Evolutionary conservation across 2,113 vertebrate species (phyloP).

Genomic region (Danionella cerebrum): DNA sequence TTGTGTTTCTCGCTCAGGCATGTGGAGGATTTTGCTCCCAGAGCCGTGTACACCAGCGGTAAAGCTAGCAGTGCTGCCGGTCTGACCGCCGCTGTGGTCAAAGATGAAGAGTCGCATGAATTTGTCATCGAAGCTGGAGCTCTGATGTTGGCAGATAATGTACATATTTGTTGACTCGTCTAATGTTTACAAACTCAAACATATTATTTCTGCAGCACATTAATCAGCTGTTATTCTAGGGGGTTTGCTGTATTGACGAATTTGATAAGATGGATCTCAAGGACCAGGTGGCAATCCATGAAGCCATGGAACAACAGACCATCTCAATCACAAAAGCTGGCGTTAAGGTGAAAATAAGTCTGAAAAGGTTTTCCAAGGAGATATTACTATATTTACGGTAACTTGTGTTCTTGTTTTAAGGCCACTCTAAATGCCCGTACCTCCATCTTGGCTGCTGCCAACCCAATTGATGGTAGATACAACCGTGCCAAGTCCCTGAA

Average conservation of each 20-base stretch:
- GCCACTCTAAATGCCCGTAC: constrained; percentile 47
- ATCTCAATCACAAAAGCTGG: constrained; percentile 62
- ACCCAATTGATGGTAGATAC: constrained; percentile 48
- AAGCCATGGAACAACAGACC: constrained; percentile 60
- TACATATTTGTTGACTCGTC: too few species aligned
- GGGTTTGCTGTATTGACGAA: constrained; percentile 58
- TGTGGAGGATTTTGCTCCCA: constrained; percentile 52
- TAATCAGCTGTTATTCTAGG: too few species aligned
- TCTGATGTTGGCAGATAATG: constrained; percentile 58
- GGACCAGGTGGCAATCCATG: constrained; percentile 61
- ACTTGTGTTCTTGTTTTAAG: too few species aligned
- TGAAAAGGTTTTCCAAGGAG: too few species aligned
- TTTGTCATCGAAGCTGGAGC: constrained; percentile 58
- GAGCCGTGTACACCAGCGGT: constrained; percentile 53
- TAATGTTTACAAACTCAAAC: neutral
- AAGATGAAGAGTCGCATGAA: constrained; percentile 52
- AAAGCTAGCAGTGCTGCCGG: constrained; percentile 54
- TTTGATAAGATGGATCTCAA: constrained; percentile 62
- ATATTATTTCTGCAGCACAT: neutral
- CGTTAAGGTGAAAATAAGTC: constrained; percentile 44
- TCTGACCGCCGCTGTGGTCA: constrained; percentile 53
- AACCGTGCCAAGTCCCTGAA: constrained; percentile 55
- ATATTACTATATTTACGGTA: too few species aligned
- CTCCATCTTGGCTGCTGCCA: constrained; percentile 46
- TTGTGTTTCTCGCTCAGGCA: constrained; percentile 39